A percentile compares a stretch with the other conserved stretches of the same genome.
Evolutionary conservation across 1,140 invertebrate species (phyloP).

Genomic region (Lasioglossum albipes): DNA sequence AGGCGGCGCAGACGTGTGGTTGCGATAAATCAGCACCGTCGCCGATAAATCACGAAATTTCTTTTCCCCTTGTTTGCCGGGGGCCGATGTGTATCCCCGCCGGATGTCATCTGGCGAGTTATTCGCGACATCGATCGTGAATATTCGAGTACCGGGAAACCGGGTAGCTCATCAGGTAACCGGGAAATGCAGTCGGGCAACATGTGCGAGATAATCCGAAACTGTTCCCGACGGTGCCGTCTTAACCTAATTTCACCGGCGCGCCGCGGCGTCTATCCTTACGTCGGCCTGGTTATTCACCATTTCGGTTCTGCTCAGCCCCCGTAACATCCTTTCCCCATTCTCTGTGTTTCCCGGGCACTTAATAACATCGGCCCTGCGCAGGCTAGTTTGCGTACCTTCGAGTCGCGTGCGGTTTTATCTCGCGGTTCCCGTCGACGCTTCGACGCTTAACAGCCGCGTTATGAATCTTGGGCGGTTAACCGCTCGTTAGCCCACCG

Average conservation of each 20-base stretch:
- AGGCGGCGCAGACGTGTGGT: background rate
- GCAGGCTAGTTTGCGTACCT: too few relatives aligned
- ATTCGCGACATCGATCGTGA: slow-evolving; percentile 53
- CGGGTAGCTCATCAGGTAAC: slow-evolving; percentile 8
- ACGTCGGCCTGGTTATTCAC: slow-evolving; percentile 59
- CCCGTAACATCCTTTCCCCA: background rate
- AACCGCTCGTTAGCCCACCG: slow-evolving; percentile 60
- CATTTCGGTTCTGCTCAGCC: slow-evolving; percentile 35
- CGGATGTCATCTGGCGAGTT: slow-evolving; percentile 30
- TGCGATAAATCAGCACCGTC: slow-evolving; percentile 44
- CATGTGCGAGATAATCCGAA: slow-evolving; percentile 68
- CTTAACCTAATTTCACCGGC: slow-evolving; percentile 69
- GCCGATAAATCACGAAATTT: slow-evolving; percentile 47
- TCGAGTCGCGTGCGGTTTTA: slow-evolving; percentile 41
- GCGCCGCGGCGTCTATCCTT: slow-evolving; percentile 51
- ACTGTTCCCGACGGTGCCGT: slow-evolving; percentile 68
- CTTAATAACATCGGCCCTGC: background rate
- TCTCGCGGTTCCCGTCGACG: slow-evolving; percentile 39
- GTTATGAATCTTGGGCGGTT: slow-evolving; percentile 54
- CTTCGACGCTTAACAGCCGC: slow-evolving; percentile 25
- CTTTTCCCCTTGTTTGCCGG: slow-evolving; percentile 18
- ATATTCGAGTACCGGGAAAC: slow-evolving; percentile 42
- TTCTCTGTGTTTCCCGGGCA: background rate
- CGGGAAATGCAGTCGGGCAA: slow-evolving; percentile 49
- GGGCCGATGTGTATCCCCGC: background rate